These are phyloP conservation scores for Heterodera carotae DNA, from an alignment of 1,140 invertebrate species.

Conservation along the genomic window DNA sequence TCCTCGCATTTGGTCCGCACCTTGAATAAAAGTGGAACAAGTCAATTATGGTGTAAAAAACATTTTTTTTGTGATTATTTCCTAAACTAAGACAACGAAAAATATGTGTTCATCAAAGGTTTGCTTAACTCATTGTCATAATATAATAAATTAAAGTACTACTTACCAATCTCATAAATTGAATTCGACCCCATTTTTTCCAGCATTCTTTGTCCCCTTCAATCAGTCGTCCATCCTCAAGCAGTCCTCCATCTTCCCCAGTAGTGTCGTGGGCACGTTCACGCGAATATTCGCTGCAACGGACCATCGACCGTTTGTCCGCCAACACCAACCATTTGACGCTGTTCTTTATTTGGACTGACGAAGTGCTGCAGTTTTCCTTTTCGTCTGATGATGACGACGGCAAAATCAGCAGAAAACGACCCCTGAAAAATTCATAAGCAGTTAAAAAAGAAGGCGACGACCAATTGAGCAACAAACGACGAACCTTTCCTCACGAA, in stretches of 20 bases:
- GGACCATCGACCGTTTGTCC: background rate
- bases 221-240: background rate
- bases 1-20: background rate
- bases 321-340: background rate
- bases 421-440: background rate
- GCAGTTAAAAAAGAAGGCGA: background rate
- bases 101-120: no score
- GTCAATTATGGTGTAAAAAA: no score
- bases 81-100: no score
- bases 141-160: background rate
- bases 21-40: background rate
- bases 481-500: background rate
- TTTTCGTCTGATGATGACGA: background rate
- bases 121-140: background rate
- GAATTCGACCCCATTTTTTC: background rate
- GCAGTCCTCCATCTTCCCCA: background rate
- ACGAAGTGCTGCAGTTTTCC: background rate
- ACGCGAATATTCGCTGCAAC: background rate
- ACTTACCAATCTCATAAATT: background rate
- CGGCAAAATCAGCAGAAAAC: background rate
- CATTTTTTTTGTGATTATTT: no score
- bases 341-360: background rate
- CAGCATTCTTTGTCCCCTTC: background rate
- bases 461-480: background rate
- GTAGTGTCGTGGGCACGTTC: background rate